Base-by-base conservation (phyloP, 2,888 invertebrate species). In the Molanna angustata region DNA sequence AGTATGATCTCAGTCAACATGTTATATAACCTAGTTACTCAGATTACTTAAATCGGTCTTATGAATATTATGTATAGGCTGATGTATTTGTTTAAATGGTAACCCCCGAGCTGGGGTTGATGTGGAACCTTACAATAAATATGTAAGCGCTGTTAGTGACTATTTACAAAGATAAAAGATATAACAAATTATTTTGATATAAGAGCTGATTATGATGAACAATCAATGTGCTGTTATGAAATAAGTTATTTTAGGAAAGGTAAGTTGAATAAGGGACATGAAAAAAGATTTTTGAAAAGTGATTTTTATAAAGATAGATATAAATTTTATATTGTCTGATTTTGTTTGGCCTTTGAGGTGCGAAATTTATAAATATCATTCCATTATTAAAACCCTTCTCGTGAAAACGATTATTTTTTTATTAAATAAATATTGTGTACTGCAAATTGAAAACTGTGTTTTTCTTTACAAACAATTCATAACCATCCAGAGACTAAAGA, bases 261-360 rank as follows among this genome's bases (percentile, higher is more conserved):
- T 51, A 56, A 56, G 51, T 32, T 54, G 31, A 52, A 27, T 45
- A 48, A 37, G 52, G 50, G 43, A 46, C 19, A 31, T 43, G 49
- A 53, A 49, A 54, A 54, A 31, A 58, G 53, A 56, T 53, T 55
- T 57, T 55, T 58, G 55, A 73, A 72, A 70, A 78, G 77, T 81
- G 80, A 82, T 76, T 83, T 83, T 83, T 83, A 81, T 82, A 83
- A 77, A 79, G 76, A 80, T 79, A 74, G 70, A 60, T 70, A 70
- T 70, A 71, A 62, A 77, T 77, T 79, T 78, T 76, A 80, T 80
- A 82, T 81, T 80, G 83, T 83, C 83, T 83, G 81, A 82, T 80
- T 82, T 82, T 83, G 82, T 82, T 82, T 71, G 71, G 69, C 69
- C 71, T 71, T 65, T 65, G 66, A 67, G 64, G 71, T 69, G 74